Percentiles rank a stretch among this genome's conserved stretches.
phyloP scores from a whole-genome alignment of 2,113 vertebrate genomes.

The Ramphastos sulfuratus region DNA sequence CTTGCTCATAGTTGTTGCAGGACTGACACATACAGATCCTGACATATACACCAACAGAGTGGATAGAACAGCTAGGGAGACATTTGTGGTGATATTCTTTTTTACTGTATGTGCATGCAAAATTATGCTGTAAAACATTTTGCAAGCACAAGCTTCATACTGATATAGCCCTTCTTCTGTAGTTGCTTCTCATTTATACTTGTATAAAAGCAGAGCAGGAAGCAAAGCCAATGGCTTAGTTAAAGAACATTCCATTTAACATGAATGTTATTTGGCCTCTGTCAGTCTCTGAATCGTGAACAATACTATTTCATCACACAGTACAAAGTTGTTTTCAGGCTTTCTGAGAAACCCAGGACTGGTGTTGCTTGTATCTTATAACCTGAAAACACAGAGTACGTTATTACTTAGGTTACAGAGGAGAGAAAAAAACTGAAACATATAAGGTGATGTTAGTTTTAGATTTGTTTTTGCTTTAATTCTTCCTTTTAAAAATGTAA shows the following conservation, averaged over 20 bases:
- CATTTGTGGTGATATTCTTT: not conserved
- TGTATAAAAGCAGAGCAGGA: not conserved
- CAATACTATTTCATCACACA: not conserved
- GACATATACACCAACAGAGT: not conserved
- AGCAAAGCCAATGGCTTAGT: not conserved
- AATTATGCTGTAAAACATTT: not conserved
- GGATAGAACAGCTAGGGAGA: not conserved
- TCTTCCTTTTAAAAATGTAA: not conserved
- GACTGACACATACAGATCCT: not conserved
- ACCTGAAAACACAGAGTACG: not conserved
- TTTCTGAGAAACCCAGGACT: not conserved
- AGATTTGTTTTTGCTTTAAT: not conserved
- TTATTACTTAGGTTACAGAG: not conserved
- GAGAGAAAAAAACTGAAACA: not conserved
- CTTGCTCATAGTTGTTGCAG: not conserved
- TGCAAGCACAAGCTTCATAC: not conserved
- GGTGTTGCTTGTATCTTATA: not conserved
- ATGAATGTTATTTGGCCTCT: not conserved
- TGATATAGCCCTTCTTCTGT: not conserved
- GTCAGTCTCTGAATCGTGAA: not conserved
- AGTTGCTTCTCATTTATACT: not conserved
- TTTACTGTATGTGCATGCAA: not conserved
- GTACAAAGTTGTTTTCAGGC: not conserved
- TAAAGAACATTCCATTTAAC: not conserved
- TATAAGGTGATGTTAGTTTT: not conserved